These are phyloP conservation scores for Microdon myrmicae DNA, from an alignment of 2,888 invertebrate genomes.

Conservation along the genomic window DNA sequence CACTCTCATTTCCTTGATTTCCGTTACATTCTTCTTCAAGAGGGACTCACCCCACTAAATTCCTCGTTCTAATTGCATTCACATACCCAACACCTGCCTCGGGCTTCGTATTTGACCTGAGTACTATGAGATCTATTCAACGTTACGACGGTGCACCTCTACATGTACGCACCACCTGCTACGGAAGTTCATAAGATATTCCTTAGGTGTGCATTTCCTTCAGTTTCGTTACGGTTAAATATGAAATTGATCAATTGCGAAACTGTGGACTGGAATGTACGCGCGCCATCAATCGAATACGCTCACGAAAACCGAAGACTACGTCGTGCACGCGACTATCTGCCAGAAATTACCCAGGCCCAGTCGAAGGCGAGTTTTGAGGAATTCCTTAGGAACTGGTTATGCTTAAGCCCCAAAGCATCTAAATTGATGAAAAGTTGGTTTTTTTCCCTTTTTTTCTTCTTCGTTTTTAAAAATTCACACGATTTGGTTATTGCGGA, in stretches of 20 bases:
- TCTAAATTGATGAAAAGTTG: slow-evolving; percentile 45
- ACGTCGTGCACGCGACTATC: slow-evolving; percentile 2
- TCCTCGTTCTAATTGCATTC: slow-evolving; percentile 30
- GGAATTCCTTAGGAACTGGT: slow-evolving; percentile 39
- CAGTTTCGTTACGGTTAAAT: background rate
- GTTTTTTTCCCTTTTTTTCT: too few species aligned
- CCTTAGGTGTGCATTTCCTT: background rate
- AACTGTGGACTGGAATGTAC: too few species aligned
- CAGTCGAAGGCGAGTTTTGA: slow-evolving; percentile 37
- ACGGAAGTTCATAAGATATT: slow-evolving; percentile 19
- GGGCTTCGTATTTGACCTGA: slow-evolving; percentile 2
- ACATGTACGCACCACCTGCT: slow-evolving; percentile 44
- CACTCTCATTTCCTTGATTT: slow-evolving; percentile 51
- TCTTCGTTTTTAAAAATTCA: too few species aligned
- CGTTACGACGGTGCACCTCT: too few species aligned
- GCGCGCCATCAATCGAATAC: background rate
- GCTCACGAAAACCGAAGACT: slow-evolving; percentile 7
- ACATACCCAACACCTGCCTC: slow-evolving; percentile 39
- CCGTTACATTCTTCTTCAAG: slow-evolving; percentile 43
- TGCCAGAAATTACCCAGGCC: slow-evolving; percentile 9
- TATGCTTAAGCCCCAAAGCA: slow-evolving; percentile 40
- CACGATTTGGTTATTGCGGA: too few species aligned
- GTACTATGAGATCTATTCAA: too few species aligned
- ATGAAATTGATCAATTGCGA: background rate
- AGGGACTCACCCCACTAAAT: slow-evolving; percentile 38